Percentiles rank a stretch among this genome's conserved stretches.
These are phyloP conservation scores for Drosophila birchii DNA, from an alignment of 2,888 invertebrate genomes.

Conservation along the genomic window DNA sequence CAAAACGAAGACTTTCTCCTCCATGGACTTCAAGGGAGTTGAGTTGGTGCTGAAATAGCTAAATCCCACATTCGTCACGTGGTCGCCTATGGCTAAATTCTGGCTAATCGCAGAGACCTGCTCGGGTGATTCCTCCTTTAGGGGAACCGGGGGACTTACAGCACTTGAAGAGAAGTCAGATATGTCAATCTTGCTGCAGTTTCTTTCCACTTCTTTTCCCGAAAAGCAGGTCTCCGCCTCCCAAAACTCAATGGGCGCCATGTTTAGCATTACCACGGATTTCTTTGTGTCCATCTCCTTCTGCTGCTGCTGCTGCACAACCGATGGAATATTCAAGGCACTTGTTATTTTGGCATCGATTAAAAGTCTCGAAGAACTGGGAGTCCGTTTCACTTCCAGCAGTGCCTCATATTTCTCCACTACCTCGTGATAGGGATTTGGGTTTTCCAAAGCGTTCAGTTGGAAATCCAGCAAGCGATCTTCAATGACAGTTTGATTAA, in stretches of 20 bases:
- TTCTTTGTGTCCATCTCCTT: slow-evolving; percentile 72
- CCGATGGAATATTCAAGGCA: slow-evolving; percentile 86
- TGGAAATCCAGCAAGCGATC: slow-evolving; percentile 71
- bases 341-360: slow-evolving; percentile 88
- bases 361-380: slow-evolving; percentile 85
- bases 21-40: too few species aligned
- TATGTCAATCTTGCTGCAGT: slow-evolving; percentile 93
- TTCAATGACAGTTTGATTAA: too few species aligned
- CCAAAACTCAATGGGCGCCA: slow-evolving; percentile 90
- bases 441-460: slow-evolving; percentile 63
- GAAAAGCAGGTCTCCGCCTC: slow-evolving; percentile 95
- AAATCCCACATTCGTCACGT: too few species aligned
- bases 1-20: too few species aligned
- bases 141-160: too few species aligned
- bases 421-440: slow-evolving; percentile 91
- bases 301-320: background rate
- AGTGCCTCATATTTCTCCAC: slow-evolving; percentile 94
- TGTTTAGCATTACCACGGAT: background rate
- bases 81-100: too few species aligned
- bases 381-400: slow-evolving; percentile 90
- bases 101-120: too few species aligned
- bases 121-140: too few species aligned
- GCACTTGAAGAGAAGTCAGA: slow-evolving; percentile 86
- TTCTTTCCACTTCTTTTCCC: slow-evolving; percentile 92
- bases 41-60: too few species aligned